These are phyloP conservation scores for Egretta garzetta DNA, from an alignment of 2,113 vertebrate species.

Conservation along the genomic window DNA sequence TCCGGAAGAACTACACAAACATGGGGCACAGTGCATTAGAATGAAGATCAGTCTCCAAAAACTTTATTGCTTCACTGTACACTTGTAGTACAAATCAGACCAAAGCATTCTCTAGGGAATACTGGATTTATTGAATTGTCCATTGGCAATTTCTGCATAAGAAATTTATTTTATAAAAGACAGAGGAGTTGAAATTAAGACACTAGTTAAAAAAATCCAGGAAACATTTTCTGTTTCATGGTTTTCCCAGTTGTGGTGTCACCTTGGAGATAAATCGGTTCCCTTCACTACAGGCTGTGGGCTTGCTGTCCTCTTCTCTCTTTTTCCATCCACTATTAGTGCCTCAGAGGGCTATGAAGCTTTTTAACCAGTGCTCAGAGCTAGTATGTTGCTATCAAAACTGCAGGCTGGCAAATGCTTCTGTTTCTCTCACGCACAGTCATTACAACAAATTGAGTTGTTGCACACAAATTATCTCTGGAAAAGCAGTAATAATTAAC, in stretches of 20 bases:
- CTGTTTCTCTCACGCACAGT: not conserved
- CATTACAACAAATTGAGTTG: not conserved
- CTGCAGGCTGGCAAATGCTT: not conserved
- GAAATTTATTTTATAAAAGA: not conserved
- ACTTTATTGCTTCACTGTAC: not conserved
- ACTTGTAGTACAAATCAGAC: not conserved
- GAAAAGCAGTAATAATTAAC: not conserved
- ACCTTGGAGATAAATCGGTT: not conserved
- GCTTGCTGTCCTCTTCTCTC: not conserved
- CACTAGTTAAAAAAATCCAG: not conserved
- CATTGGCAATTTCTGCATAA: not conserved
- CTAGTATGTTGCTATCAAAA: not conserved
- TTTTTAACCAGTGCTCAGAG: not conserved
- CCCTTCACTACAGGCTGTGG: not conserved
- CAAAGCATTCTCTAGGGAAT: not conserved
- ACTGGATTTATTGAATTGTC: not conserved
- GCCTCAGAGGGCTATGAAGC: not conserved
- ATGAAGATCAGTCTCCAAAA: not conserved
- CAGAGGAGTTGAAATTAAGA: not conserved
- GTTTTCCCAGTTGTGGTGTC: not conserved
- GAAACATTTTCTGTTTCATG: not conserved
- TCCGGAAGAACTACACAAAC: not conserved
- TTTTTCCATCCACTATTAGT: not conserved
- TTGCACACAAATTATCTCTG: not conserved
- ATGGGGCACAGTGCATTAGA: not conserved